Conservation (phyloP, 2,888 invertebrate species). For the Colletes collaris region DNA sequence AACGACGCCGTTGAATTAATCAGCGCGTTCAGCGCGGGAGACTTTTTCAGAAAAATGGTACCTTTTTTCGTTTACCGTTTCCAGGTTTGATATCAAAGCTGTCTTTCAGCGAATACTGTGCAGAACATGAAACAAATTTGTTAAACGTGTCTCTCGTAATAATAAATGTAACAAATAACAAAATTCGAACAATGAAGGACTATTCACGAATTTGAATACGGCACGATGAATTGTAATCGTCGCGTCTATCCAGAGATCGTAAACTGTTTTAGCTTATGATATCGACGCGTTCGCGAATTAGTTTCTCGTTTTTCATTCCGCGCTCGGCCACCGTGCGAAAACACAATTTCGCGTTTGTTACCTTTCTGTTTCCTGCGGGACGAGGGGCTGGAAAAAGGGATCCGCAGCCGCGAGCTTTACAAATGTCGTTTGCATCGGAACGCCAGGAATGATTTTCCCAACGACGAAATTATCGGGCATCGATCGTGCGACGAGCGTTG, state of each 20-base stretch:
- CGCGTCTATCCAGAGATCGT: neutral
- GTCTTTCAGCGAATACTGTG: neutral
- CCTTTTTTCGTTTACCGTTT: neutral
- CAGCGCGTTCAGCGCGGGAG: too few relatives aligned
- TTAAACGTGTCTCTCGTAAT: neutral
- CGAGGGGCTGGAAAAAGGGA: neutral
- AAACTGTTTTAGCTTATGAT: slow-evolving; percentile 7
- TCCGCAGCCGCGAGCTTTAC: slow-evolving; percentile 17
- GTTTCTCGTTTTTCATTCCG: neutral
- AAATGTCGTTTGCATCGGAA: slow-evolving; percentile 21
- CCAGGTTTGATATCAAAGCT: slow-evolving; percentile 5
- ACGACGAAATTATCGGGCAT: slow-evolving; percentile 43
- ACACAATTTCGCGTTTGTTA: neutral
- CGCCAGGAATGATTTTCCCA: slow-evolving; percentile 21
- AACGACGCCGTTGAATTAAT: slow-evolving; percentile 10
- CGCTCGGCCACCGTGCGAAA: neutral
- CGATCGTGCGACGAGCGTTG: slow-evolving; percentile 28
- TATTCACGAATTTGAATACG: too few relatives aligned
- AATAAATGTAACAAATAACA: too few relatives aligned
- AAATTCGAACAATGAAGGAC: too few relatives aligned
- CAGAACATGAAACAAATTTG: neutral
- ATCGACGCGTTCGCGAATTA: slow-evolving; percentile 15
- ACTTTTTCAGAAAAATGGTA: neutral
- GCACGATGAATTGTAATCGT: too few relatives aligned
- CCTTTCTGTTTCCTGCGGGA: neutral